These are phyloP conservation scores for Azemiops feae DNA, from an alignment of 2,113 vertebrate species.

Conservation along the genomic window DNA sequence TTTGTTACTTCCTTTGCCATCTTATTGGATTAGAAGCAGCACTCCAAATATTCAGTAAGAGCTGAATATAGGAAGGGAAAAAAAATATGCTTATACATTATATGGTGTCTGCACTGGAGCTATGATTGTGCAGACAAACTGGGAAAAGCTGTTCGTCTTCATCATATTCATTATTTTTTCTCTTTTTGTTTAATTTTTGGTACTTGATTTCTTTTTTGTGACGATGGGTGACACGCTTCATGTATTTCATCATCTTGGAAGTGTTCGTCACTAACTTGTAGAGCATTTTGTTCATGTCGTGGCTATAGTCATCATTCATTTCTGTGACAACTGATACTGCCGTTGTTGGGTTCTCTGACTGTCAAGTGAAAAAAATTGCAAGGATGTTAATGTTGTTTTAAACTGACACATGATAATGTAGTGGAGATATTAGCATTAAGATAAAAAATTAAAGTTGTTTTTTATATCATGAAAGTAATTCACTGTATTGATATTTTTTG, in stretches of 20 bases:
- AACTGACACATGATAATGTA: neutral
- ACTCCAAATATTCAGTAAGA: conserved; percentile 25
- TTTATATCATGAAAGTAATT: neutral
- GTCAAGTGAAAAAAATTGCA: conserved; percentile 3
- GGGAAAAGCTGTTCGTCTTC: neutral
- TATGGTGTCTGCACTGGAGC: neutral
- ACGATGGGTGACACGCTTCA: conserved; percentile 19
- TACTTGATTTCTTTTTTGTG: conserved; percentile 35
- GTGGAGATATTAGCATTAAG: neutral
- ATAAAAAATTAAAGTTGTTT: neutral
- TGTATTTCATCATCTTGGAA: conserved; percentile 48
- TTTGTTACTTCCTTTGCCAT: neutral
- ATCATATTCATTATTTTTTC: neutral
- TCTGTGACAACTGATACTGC: neutral
- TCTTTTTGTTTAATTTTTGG: conserved; percentile 32
- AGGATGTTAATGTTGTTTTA: neutral
- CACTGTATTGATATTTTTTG: neutral
- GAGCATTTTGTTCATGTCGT: conserved; percentile 50
- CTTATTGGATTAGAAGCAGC: neutral
- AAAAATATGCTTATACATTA: neutral
- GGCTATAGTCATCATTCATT: neutral
- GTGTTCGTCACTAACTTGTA: conserved; percentile 39
- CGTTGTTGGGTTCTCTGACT: conserved; percentile 32
- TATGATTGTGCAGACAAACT: neutral
- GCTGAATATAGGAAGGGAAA: neutral